Evolutionary conservation across 2,113 vertebrate genomes (phyloP).

Genomic region (Vicugna pacos): DNA sequence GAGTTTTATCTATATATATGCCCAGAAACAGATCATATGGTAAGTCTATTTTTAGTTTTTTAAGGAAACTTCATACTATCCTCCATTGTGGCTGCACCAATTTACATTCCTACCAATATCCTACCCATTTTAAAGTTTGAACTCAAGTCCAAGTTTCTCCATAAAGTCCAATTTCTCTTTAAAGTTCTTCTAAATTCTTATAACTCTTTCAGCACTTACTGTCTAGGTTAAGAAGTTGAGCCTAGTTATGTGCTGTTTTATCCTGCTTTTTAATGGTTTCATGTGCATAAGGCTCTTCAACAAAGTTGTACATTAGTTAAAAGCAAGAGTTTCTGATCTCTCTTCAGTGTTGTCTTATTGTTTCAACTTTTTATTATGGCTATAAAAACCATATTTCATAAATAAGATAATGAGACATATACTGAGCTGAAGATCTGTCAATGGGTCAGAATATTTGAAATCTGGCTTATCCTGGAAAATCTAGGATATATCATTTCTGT

Average conservation of each 20-base stretch:
- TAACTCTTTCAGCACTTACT: neutral
- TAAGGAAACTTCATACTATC: too few species aligned
- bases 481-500: neutral
- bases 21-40: too few species aligned
- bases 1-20: too few species aligned
- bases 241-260: neutral
- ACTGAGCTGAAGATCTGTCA: neutral
- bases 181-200: neutral
- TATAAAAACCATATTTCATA: neutral
- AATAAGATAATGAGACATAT: slow-evolving; percentile 20
- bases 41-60: too few species aligned
- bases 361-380: slow-evolving; percentile 44
- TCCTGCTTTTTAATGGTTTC: slow-evolving; percentile 27
- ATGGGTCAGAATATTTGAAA: slow-evolving; percentile 12
- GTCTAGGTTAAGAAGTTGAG: neutral
- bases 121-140: neutral
- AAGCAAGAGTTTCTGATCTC: neutral
- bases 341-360: neutral
- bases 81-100: too few species aligned
- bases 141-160: neutral
- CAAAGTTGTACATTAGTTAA: neutral
- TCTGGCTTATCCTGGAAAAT: neutral
- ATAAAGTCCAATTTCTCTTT: neutral
- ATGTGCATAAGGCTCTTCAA: neutral
- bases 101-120: too few species aligned